Base-by-base conservation (phyloP, 2,113 vertebrate genomes). In the Edolisoma coerulescens region DNA sequence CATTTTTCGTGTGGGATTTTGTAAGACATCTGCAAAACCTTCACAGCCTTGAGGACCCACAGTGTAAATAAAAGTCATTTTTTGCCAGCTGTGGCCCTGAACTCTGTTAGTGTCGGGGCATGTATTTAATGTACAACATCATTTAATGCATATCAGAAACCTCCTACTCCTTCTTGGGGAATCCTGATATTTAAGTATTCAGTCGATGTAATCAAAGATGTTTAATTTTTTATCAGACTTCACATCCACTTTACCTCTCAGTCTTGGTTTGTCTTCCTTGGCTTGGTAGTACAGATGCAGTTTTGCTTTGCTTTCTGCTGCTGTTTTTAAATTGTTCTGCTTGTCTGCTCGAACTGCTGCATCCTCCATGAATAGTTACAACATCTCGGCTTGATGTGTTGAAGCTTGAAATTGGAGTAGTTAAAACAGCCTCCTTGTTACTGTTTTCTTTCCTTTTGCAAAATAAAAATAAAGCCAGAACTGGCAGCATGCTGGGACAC, bases 151-250 rank as follows among this genome's bases (percentile, higher is more conserved):
- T 61, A 67, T 76, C 11, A 4, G 16, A 74, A 90, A 45, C 74
- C 26, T 80, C 37, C 2, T 47, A 8, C 32, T 87, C 28, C 24
- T 82, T 81, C 75, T 37, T n/a, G 45, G 28, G 47, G 30, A 74
- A 59, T 49, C 3, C 1, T 49, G 49, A 45, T 85, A 71, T 94
- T 94, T 94, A 83, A 92, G n/a, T 32, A 64, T 67, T 71, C 6
- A 0, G 59, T 95, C 65, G 71, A 69, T 75, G 81, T 23, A 83
- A 89, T 91, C 30, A 20, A 73, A 85, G 42, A 5, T 7, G 1
- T 80, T 94, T 73, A 80, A 74, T 80, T 90, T 93, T 95, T 96
- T 79, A 89, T 89, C 89, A 52, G 67, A 39, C 39, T 89, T 84
- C 53, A 6, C 32, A 16, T 60, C 71, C 59, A 16, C 44, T 89